Evolutionary conservation across 2,888 invertebrate genomes (phyloP), one percentile per base, ranked within the genome.

Genomic region (Malthinus seriepunctatus): DNA sequence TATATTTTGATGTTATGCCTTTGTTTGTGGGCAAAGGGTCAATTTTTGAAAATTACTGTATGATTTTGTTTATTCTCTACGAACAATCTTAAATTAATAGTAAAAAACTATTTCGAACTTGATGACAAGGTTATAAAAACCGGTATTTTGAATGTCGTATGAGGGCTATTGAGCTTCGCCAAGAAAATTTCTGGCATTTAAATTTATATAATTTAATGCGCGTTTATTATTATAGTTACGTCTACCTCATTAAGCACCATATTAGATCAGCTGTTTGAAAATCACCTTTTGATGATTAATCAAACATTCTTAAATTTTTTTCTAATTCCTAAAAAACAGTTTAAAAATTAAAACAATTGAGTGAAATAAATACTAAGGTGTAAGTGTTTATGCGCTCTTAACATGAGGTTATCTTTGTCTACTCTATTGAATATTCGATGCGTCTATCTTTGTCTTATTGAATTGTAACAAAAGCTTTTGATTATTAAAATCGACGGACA

Each of bases 61-160:
- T 23, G 5, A 23, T 23, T 23, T 23, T 14, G 14, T 9, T 42
- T 42, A 12, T 15, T 42, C 23, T 23, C 23, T 23, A 23, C 2
- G 2, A 23, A 23, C 23, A 42, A 42, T 42, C 23, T 42, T 15
- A 15, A 42, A 42, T 15, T 35, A 35, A 10, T 9, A 23, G n/a
- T 23, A 14, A 14, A 38, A 38, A 42, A 42, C 39, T 42, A 42
- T 42, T 42, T 42, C 39, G 39, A 51, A 32, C 32, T 37, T 32
- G 39, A 32, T 23, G 9, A 23, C 58, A 58, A 58, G 58, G 59
- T 46, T 54, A 55, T 5, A 45, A 54, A 42, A 54, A 51, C 59
- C 54, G 54, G 50, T 54, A 23, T 33, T 50, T 51, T 42, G 46
- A 51, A 53, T 50, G 54, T 51, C 52, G 46, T 52, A 11, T 9